phyloP scores from a whole-genome alignment of 2,113 vertebrate genomes.

The Candoia aspera region DNA sequence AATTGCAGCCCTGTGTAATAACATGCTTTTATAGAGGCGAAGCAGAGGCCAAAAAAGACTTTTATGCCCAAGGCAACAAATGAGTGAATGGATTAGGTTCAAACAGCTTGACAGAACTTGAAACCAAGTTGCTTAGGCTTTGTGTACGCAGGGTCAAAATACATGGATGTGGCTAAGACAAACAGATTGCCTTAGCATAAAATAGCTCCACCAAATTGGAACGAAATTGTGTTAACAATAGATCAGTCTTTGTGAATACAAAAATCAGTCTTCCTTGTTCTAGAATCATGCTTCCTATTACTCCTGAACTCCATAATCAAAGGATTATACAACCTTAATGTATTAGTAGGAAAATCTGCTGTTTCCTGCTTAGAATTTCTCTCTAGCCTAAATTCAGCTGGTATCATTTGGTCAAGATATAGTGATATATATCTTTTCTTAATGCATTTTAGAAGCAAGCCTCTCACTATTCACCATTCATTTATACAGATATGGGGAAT shows the following conservation, averaged over 20 bases:
- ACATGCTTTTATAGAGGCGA: not conserved
- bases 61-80: not conserved
- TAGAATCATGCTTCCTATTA: not conserved
- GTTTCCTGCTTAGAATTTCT: not conserved
- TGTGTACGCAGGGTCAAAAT: not conserved
- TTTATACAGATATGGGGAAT: not conserved
- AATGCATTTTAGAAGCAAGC: not conserved
- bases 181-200: not conserved
- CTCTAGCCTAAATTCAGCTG: not conserved
- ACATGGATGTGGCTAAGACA: not conserved
- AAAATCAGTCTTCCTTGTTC: not conserved
- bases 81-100: not conserved
- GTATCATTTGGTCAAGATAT: not conserved
- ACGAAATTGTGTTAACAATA: not conserved
- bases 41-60: not conserved
- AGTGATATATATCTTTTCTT: not conserved
- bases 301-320: not conserved
- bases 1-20: not conserved
- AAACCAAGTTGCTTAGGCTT: not conserved
- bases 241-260: not conserved
- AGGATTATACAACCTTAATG: not conserved
- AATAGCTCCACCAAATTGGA: not conserved
- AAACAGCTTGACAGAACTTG: not conserved
- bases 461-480: not conserved
- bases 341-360: not conserved